Evolutionary conservation across 2,888 invertebrate species (phyloP).

Genomic region (Stegana nigrithorax): DNA sequence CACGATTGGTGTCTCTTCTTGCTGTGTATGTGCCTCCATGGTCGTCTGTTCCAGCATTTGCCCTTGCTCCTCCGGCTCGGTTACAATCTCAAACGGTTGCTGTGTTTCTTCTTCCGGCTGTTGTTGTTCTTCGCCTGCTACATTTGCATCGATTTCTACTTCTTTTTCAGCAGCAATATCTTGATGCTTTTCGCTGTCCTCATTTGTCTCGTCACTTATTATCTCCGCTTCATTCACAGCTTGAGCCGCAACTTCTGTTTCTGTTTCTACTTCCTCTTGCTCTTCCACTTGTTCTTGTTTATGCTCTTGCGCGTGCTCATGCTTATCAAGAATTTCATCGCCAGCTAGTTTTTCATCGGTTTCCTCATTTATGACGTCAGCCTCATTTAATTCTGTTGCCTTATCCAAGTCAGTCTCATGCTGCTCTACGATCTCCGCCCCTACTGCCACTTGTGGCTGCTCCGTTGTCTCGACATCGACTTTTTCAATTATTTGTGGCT

Average conservation of each 20-base stretch:
- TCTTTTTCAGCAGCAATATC: neutral
- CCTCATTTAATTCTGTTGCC: constrained; percentile 2
- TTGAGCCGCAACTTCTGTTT: too few relatives aligned
- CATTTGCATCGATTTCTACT: neutral
- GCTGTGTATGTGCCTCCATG: constrained; percentile 22
- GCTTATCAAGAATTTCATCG: constrained; percentile 23
- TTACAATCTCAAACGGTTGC: neutral
- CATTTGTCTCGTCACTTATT: constrained; percentile 27
- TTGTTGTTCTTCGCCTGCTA: neutral
- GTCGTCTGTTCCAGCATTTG: constrained; percentile 18
- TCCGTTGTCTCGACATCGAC: neutral
- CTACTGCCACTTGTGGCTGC: neutral
- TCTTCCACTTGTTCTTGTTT: constrained; percentile 9
- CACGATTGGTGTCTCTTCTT: neutral
- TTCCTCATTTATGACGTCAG: constrained; percentile 29
- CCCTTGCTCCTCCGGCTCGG: constrained; percentile 10
- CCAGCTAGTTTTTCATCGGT: neutral
- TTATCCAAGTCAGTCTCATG: constrained; percentile 16
- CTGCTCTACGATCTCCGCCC: constrained; percentile 10
- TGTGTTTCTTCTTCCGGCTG: neutral
- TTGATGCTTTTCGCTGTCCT: neutral
- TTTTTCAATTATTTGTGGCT: constrained; percentile 2
- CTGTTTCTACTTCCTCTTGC: constrained; percentile 15
- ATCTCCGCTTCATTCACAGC: too few relatives aligned
- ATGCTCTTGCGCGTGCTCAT: constrained; percentile 11